Conservation (phyloP, 1,140 invertebrate genomes). For the Capitella teleta region DNA sequence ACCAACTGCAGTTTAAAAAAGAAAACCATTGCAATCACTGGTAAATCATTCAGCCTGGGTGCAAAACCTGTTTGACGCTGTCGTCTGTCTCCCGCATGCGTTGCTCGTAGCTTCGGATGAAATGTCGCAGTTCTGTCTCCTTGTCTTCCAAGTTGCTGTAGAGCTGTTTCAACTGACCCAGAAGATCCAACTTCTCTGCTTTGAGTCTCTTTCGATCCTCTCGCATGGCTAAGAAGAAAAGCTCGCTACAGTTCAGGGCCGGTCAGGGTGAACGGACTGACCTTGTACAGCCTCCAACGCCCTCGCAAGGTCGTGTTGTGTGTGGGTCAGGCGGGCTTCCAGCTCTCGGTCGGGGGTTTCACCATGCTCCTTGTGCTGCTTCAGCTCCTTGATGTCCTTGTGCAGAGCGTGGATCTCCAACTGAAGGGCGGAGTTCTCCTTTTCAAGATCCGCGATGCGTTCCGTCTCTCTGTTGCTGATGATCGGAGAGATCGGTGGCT, state of each 20-base stretch:
- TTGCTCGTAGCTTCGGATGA: constrained; percentile 88
- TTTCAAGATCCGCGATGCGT: constrained; percentile 19
- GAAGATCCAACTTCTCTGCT: constrained; percentile 82
- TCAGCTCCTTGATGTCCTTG: constrained; percentile 53
- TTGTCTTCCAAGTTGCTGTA: constrained; percentile 88
- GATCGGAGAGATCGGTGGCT: too few relatives aligned
- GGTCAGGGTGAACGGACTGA: constrained; percentile 26
- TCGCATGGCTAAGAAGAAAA: too few relatives aligned
- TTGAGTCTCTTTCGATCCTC: constrained; percentile 61
- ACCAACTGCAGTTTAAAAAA: too few relatives aligned
- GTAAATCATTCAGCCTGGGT: too few relatives aligned
- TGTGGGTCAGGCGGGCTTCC: constrained; percentile 30
- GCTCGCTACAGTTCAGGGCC: too few relatives aligned
- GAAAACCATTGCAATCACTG: too few relatives aligned
- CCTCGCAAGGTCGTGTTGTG: constrained; percentile 27
- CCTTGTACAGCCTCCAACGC: constrained; percentile 50
- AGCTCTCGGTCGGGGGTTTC: constrained; percentile 19
- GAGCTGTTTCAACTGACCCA: constrained; percentile 89
- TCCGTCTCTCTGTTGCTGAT: too few relatives aligned
- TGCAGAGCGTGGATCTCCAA: constrained; percentile 57
- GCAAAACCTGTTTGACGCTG: constrained; percentile 51
- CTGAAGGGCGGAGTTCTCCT: constrained; percentile 43
- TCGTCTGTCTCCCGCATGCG: constrained; percentile 64
- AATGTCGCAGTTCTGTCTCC: constrained; percentile 81
- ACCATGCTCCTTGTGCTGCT: constrained; percentile 21